Base-by-base conservation (phyloP, 2,888 invertebrate species). In the Machimus rusticus region DNA sequence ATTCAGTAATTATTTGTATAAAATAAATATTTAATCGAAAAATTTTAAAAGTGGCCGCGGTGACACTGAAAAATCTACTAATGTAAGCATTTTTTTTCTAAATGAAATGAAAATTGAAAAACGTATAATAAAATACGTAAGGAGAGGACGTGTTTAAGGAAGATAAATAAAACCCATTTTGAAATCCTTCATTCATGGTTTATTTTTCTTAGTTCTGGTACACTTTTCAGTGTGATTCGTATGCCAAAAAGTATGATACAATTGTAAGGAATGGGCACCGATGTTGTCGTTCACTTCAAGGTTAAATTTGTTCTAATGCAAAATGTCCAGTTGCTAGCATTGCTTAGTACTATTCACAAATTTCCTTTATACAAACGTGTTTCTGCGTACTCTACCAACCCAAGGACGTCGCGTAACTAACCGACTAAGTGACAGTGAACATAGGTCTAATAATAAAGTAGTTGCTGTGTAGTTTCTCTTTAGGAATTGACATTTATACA, bases 401-500 rank as follows among this genome's bases (percentile, higher is more conserved):
- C 46, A 74, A 85, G 39, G 51, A 55, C 39, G 74, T 74, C 34
- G 79, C 74, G 51, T 85, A 74, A 74, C 74, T 37, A 31, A 85
- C 43, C 57, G 28, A 39, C 43, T 46, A 28, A 79, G 43, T 66
- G 28, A 43, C 74, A 85, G 34, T 74, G 39, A 74, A 74, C 74
- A 82, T 31, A 85, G 74, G 46, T 74, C 74, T 23, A 74, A 76
- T 76, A 76, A 76, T 76, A 76, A 76, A 37, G 39, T 37, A 76
- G 39, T 76, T 76, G 76, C 76, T 55, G 74, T 74, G 85, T 85
- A 85, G 74, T 85, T 85, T 74, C 46, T 74, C 43, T 28, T 85
- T 85, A 85, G 85, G 85, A 85, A 85, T 85, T 85, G 85, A 85
- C 85, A 85, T 85, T 85, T 74, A 85, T 34, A 85, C 82, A 85